A percentile compares a stretch with the other conserved stretches of the same genome.
Conservation (phyloP, 1,140 invertebrate genomes). For the Spodoptera frugiperda region DNA sequence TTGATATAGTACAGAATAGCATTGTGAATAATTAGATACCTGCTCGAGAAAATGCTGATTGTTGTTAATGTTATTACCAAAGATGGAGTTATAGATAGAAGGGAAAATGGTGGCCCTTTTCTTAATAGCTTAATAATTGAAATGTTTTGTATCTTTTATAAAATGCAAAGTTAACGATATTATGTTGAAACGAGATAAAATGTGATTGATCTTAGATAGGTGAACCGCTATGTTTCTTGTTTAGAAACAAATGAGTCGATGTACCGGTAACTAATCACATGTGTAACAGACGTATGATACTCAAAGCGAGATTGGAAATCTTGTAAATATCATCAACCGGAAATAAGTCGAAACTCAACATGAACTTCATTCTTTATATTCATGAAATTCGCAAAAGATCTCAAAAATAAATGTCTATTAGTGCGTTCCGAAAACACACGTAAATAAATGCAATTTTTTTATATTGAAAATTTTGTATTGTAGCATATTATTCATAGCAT, state of each 20-base stretch:
- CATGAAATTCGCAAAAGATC: slow-evolving; percentile 25
- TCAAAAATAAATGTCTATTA: slow-evolving; percentile 11
- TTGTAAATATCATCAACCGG: slow-evolving; percentile 49
- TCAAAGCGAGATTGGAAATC: slow-evolving; percentile 36
- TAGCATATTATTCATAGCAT: slow-evolving; percentile 25
- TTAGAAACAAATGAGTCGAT: slow-evolving; percentile 22
- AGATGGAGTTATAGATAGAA: slow-evolving; percentile 78
- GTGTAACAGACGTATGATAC: slow-evolving; percentile 27
- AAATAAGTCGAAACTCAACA: slow-evolving; percentile 33
- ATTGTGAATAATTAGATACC: slow-evolving; percentile 63
- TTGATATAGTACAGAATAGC: slow-evolving; percentile 60
- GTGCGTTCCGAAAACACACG: slow-evolving; percentile 5
- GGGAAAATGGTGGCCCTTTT: slow-evolving; percentile 70
- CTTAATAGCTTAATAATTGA: slow-evolving; percentile 79
- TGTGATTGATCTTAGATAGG: slow-evolving; percentile 79
- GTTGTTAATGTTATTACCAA: slow-evolving; percentile 83
- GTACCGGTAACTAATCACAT: slow-evolving; percentile 39
- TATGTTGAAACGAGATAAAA: slow-evolving; percentile 76
- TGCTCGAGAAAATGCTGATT: slow-evolving; percentile 73
- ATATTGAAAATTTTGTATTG: slow-evolving; percentile 38
- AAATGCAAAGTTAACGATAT: slow-evolving; percentile 74
- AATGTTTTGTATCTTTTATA: slow-evolving; percentile 85
- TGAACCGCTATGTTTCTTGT: slow-evolving; percentile 38
- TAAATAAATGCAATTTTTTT: slow-evolving; percentile 20
- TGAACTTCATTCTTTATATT: slow-evolving; percentile 32